Conservation (phyloP, 2,888 invertebrate genomes). For the Xestia xanthographa region DNA sequence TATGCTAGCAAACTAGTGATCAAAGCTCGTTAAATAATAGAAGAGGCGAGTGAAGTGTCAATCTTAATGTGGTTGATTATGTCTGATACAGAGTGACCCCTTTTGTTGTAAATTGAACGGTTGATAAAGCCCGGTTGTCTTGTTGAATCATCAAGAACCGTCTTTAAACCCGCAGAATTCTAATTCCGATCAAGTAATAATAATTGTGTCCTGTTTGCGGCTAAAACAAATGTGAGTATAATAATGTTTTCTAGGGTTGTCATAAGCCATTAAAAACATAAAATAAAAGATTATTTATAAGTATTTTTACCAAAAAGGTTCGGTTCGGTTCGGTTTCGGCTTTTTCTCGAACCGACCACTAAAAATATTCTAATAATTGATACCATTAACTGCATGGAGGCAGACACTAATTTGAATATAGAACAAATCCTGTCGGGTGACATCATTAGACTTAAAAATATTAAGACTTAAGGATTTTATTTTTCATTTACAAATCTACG, state of each 20-base stretch:
- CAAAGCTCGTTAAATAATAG: constrained; percentile 27
- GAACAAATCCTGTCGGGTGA: neutral
- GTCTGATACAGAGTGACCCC: constrained; percentile 36
- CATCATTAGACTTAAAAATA: neutral
- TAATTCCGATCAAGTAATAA: neutral
- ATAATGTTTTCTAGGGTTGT: neutral
- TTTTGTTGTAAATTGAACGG: constrained; percentile 34
- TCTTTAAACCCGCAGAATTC: constrained; percentile 13
- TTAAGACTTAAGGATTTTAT: neutral
- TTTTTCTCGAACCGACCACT: neutral
- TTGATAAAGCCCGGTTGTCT: constrained; percentile 17
- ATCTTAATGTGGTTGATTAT: constrained; percentile 53
- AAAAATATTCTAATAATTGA: neutral
- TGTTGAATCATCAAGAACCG: constrained; percentile 9
- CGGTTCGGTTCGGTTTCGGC: too few species aligned
- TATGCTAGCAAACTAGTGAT: neutral
- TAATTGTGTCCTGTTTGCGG: neutral
- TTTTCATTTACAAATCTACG: neutral
- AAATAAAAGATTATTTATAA: neutral
- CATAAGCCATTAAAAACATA: neutral
- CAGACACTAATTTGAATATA: neutral
- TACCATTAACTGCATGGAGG: neutral
- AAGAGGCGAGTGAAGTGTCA: constrained; percentile 48
- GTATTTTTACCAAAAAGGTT: too few species aligned
- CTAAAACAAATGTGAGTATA: constrained; percentile 1